These are phyloP conservation scores for Epizoanthus illoricatus DNA, from an alignment of 92 coral and sea anemone species.

Conservation along the genomic window DNA sequence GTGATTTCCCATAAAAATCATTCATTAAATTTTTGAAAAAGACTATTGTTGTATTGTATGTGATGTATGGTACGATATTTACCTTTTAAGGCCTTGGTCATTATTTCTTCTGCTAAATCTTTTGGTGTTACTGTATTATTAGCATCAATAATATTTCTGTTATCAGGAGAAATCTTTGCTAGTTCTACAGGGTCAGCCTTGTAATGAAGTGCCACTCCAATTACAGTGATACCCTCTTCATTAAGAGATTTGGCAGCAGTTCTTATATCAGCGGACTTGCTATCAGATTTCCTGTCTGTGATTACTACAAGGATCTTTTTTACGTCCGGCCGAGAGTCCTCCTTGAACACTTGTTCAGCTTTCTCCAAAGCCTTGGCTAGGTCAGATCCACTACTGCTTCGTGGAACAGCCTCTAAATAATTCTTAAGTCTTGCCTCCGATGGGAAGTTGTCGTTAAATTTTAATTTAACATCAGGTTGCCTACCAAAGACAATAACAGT, in stretches of 20 bases:
- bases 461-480: slow-evolving; percentile 24
- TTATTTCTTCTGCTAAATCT: slow-evolving; percentile 54
- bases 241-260: slow-evolving; percentile 67
- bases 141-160: slow-evolving; percentile 58
- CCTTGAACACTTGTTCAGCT: slow-evolving; percentile 55
- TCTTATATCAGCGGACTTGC: slow-evolving; percentile 37
- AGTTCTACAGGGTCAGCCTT: slow-evolving; percentile 73
- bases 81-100: slow-evolving; percentile 69
- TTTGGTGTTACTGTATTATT: slow-evolving; percentile 52
- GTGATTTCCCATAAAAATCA: not conserved
- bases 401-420: slow-evolving; percentile 44
- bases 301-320: slow-evolving; percentile 77
- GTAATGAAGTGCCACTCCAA: slow-evolving; percentile 77
- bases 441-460: not conserved
- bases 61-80: not conserved
- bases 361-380: slow-evolving; percentile 64
- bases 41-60: not conserved
- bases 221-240: slow-evolving; percentile 71
- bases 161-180: slow-evolving; percentile 60
- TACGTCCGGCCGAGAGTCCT: slow-evolving; percentile 65
- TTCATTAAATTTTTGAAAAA: too few relatives aligned
- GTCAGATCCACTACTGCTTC: slow-evolving; percentile 60
- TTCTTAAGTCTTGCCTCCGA: slow-evolving; percentile 45
- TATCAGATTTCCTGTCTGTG: slow-evolving; percentile 62
- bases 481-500: slow-evolving; percentile 28